Evolutionary conservation across 2,113 vertebrate genomes (phyloP), one percentile per base, ranked within the genome.

Genomic region (Ahaetulla prasina): DNA sequence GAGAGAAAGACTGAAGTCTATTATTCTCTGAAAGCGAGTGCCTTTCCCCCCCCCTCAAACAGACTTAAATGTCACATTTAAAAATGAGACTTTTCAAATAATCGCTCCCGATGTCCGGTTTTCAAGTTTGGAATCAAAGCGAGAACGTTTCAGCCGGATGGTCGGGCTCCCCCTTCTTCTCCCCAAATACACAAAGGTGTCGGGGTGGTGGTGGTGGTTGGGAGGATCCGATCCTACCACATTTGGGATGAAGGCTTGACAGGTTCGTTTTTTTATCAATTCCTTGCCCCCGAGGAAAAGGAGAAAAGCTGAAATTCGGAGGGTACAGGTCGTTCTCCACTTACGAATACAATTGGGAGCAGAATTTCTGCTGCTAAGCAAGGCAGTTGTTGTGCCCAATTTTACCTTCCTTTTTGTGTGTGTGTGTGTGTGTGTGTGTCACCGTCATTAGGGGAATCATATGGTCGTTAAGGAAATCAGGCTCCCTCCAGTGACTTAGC

Each of bases 11-110:
- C 20, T 23, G 35, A 27, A 8, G n/a, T 87, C 95, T 96, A 96
- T 97, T 96, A 96, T 96, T 97, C 97, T 97, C 97, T 97, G 96
- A 96, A 97, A 97, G 93, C 96, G 94, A 53, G 23, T 9, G 16
- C 14, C 35, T 30, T 8, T 94, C 63, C 95, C 95, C 91, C 63
- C 95, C 95, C 91, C 95, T 95, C 94, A 95, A 97, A 95, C 96
- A 94, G 95, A 96, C 94, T 96, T 96, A 95, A 96, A 96, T 95
- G 94, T 94, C 90, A 96, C 95, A 27, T 95, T 96, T 95, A 97
- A 97, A 96, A 95, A 89, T 91, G 88, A 93, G 95, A 95, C 95
- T 97, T 96, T 95, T 94, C 91, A n/a, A 53, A 57, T 23, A 85
- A 43, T 50, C 86, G 45, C 23, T 52, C 47, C 35, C 9, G 23